phyloP scores from a whole-genome alignment of 2,888 invertebrate species.

The Cerastis leucographa region DNA sequence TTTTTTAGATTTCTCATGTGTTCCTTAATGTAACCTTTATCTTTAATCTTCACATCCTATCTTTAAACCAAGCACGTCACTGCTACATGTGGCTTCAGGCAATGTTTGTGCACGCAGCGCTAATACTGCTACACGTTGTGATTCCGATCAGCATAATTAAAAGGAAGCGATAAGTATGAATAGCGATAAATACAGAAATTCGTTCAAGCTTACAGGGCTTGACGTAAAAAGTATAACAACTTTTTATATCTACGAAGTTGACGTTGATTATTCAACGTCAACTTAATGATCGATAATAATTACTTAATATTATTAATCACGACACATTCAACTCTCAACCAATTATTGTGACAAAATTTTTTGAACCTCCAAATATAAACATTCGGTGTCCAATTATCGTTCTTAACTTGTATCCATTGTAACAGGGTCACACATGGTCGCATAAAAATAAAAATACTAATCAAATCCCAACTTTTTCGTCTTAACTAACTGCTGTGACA shows the following conservation, averaged over 20 bases:
- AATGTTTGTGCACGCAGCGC: conserved; percentile 40
- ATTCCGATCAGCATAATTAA: conserved; percentile 29
- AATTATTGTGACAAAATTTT: conserved; percentile 46
- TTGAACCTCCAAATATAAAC: conserved; percentile 54
- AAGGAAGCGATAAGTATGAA: conserved; percentile 18
- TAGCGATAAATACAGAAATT: no score
- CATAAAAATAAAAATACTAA: conserved; percentile 60
- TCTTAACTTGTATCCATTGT: conserved; percentile 52
- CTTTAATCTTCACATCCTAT: conserved; percentile 27
- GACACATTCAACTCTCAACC: conserved; percentile 41
- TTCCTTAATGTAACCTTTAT: background rate
- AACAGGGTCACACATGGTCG: conserved; percentile 68
- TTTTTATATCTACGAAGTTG: conserved; percentile 7
- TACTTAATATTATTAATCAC: conserved; percentile 22
- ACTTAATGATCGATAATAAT: conserved; percentile 7
- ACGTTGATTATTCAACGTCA: conserved; percentile 9
- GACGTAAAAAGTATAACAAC: background rate
- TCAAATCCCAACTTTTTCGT: conserved; percentile 60
- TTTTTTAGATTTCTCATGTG: background rate
- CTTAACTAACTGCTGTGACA: conserved; percentile 61
- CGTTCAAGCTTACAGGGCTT: background rate
- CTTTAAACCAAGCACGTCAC: conserved; percentile 43
- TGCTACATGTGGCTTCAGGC: conserved; percentile 26
- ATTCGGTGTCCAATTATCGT: conserved; percentile 45
- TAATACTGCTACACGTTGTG: conserved; percentile 38